A percentile compares a stretch with the other conserved stretches of the same genome.
Evolutionary conservation across 2,888 invertebrate genomes (phyloP).

Genomic region (Brachypalpus laphriformis): DNA sequence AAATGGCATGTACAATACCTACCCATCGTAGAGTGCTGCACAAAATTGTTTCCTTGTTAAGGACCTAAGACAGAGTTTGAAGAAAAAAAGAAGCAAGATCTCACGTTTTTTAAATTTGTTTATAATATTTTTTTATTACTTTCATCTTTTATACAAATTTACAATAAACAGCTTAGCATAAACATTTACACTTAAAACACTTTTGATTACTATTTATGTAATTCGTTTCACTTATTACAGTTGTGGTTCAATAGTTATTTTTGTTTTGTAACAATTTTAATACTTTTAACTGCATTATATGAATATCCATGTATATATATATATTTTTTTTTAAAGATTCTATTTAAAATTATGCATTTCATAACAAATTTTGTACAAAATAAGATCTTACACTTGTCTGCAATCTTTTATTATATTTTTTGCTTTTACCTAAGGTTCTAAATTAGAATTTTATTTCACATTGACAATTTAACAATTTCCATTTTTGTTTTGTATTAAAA

Average conservation of each 20-base stretch:
- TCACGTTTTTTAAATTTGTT: slow-evolving; percentile 40
- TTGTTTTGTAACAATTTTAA: slow-evolving; percentile 22
- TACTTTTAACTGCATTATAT: neutral
- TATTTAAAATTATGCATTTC: neutral
- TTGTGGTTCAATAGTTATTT: slow-evolving; percentile 18
- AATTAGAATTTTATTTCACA: slow-evolving; percentile 11
- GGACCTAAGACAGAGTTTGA: no score
- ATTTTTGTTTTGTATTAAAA: slow-evolving; percentile 13
- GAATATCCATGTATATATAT: neutral
- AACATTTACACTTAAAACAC: slow-evolving; percentile 58
- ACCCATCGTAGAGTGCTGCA: no score
- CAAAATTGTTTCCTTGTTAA: no score
- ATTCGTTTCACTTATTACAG: slow-evolving; percentile 59
- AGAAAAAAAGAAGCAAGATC: neutral
- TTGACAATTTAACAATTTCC: slow-evolving; percentile 35
- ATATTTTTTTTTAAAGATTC: neutral
- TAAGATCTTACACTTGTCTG: slow-evolving; percentile 19
- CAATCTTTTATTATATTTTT: neutral
- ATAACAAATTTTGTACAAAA: slow-evolving; percentile 45
- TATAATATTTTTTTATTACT: slow-evolving; percentile 50
- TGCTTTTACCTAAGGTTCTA: slow-evolving; percentile 15
- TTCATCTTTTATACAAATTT: slow-evolving; percentile 63
- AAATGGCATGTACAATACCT: no score
- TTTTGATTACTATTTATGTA: slow-evolving; percentile 43
- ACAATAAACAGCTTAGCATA: slow-evolving; percentile 69